Conservation (phyloP, 2,888 invertebrate genomes). For the Leptopilina syphax region DNA sequence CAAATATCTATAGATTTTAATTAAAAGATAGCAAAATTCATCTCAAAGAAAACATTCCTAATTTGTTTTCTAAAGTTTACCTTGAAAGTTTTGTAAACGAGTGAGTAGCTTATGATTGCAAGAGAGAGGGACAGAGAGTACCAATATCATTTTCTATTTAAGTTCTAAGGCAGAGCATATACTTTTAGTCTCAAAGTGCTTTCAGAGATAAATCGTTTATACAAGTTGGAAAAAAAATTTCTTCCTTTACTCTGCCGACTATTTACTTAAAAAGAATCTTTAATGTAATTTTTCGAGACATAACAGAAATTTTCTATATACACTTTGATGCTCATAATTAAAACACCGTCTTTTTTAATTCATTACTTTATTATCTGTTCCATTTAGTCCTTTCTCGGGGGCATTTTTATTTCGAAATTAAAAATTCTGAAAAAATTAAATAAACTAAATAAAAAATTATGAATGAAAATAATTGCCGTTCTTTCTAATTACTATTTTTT, state of each 20-base stretch:
- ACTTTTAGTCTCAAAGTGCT: slow-evolving; percentile 1
- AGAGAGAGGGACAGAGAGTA: too few relatives aligned
- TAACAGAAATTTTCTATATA: background rate
- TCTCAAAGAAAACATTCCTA: slow-evolving; percentile 17
- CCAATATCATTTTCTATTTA: background rate
- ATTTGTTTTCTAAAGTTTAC: slow-evolving; percentile 19
- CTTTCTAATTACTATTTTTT: too few relatives aligned
- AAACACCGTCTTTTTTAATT: background rate
- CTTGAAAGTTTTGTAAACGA: slow-evolving; percentile 9
- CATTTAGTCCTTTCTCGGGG: too few relatives aligned
- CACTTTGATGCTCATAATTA: background rate
- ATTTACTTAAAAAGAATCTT: slow-evolving; percentile 1
- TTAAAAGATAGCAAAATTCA: background rate
- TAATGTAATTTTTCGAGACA: background rate
- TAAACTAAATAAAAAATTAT: too few relatives aligned
- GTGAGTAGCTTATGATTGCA: background rate
- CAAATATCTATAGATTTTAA: background rate
- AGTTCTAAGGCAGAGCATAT: slow-evolving; percentile 3
- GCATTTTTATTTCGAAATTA: too few relatives aligned
- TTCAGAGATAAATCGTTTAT: slow-evolving; percentile 7
- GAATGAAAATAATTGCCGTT: too few relatives aligned
- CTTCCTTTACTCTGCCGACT: background rate
- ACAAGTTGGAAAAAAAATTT: background rate
- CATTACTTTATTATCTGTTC: background rate
- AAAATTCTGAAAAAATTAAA: too few relatives aligned